Evolutionary conservation across 1,140 invertebrate species (phyloP).

Genomic region (Laodelphax striatellus): DNA sequence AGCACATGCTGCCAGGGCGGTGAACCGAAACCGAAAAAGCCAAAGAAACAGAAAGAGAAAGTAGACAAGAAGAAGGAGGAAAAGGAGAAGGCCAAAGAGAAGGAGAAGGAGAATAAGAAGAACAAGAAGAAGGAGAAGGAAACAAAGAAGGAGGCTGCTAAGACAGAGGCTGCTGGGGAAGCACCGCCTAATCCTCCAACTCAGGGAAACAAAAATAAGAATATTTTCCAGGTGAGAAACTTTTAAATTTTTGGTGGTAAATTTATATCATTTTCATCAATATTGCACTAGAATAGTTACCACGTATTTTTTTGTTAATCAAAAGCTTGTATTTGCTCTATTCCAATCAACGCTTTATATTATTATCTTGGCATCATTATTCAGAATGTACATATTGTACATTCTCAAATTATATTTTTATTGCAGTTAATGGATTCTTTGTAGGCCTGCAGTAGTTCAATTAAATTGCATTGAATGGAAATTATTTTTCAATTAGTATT

Average conservation of each 20-base stretch:
- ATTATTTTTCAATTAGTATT: too few species aligned
- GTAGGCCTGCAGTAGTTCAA: too few species aligned
- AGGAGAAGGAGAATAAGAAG: conserved; percentile 19
- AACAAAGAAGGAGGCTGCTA: conserved; percentile 16
- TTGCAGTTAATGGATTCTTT: too few species aligned
- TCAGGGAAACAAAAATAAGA: conserved; percentile 18
- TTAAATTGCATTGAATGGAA: too few species aligned
- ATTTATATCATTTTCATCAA: conserved; percentile 31
- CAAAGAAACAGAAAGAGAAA: conserved; percentile 46
- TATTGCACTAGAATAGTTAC: not conserved
- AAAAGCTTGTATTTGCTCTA: conserved; percentile 33
- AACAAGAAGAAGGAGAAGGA: conserved; percentile 22
- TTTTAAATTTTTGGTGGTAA: conserved; percentile 20
- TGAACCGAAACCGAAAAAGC: conserved; percentile 52
- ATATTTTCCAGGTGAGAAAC: conserved; percentile 24
- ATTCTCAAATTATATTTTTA: too few species aligned
- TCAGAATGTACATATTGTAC: too few species aligned
- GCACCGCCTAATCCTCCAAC: conserved; percentile 10
- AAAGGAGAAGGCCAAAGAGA: conserved; percentile 27
- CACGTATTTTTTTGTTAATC: conserved; percentile 14
- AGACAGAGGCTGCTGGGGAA: conserved; percentile 6
- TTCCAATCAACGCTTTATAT: too few species aligned
- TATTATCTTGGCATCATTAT: too few species aligned
- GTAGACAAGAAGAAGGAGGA: conserved; percentile 38
- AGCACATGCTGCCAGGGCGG: conserved; percentile 64